Conservation (phyloP, 37 sponge, comb jelly and placozoan genomes). For the Cliona cf. orientalis region DNA sequence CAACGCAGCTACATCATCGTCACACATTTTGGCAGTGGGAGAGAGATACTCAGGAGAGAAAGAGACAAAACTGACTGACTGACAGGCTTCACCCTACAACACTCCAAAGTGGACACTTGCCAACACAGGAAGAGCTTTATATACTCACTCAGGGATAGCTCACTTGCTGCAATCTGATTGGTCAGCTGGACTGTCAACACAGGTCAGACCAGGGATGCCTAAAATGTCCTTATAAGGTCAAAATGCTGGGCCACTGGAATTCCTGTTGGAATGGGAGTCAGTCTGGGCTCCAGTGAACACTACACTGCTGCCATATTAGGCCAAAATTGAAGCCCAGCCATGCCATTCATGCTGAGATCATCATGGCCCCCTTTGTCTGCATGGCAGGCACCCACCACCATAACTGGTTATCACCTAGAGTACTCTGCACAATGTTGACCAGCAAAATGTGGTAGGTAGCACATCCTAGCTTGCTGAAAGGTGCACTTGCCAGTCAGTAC, state of each 20-base stretch:
- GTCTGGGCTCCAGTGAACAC: no score
- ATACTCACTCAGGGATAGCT: slow-evolving; percentile 1
- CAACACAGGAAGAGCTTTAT: background rate
- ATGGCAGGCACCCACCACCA: no score
- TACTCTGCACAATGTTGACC: no score
- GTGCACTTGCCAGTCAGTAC: no score
- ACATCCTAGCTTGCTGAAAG: no score
- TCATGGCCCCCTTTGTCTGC: no score
- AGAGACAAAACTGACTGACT: background rate
- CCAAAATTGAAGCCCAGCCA: no score
- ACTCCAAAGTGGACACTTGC: background rate
- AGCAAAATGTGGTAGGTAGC: no score
- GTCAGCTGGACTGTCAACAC: slow-evolving; percentile 41
- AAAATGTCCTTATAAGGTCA: slow-evolving; percentile 27
- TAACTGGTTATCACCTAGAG: no score
- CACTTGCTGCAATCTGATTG: slow-evolving; percentile 38
- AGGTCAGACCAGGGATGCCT: background rate
- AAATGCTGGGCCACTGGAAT: background rate
- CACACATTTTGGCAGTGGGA: slow-evolving; percentile 45
- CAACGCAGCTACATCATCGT: slow-evolving; percentile 93
- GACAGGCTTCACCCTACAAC: background rate
- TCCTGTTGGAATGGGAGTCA: background rate
- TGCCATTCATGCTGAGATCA: no score
- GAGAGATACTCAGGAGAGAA: background rate
- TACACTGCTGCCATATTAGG: slow-evolving; percentile 28